Percentiles rank a stretch among this genome's conserved stretches.
phyloP scores from a whole-genome alignment of 2,797 vertebrate species.

The Simalia tracyae region DNA sequence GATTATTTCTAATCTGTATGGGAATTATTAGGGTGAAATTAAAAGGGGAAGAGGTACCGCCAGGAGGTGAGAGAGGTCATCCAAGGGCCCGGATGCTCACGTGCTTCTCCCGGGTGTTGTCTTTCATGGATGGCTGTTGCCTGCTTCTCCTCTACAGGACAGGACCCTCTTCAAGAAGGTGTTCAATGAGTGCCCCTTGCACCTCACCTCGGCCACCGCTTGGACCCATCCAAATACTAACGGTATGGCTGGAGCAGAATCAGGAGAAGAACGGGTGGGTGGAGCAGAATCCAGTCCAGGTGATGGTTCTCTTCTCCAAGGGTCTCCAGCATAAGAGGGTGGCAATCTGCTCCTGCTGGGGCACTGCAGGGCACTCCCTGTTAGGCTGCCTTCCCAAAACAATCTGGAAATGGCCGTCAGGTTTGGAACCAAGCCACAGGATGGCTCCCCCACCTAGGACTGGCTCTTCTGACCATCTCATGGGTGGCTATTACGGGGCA shows the following conservation, averaged over 20 bases:
- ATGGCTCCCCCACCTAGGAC: not conserved
- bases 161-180: slow-evolving; percentile 81
- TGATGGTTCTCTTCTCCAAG: not conserved
- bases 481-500: no score
- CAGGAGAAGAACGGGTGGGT: fast-evolving
- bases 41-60: not conserved
- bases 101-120: no score
- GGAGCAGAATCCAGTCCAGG: not conserved
- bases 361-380: no score
- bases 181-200: slow-evolving; percentile 88
- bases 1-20: not conserved
- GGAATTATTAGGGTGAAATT: not conserved
- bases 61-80: not conserved
- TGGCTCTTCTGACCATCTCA: not conserved
- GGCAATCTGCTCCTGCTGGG: no score
- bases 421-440: not conserved
- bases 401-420: not conserved
- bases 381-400: no score
- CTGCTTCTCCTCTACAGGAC: slow-evolving; percentile 66
- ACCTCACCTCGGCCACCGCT: slow-evolving; percentile 78
- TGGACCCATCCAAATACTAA: slow-evolving; percentile 84
- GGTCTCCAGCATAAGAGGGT: not conserved
- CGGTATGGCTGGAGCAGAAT: slow-evolving; percentile 67
- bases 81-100: no score
- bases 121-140: not conserved